Conservation (phyloP, 2,888 invertebrate species). For the Calliopum simillimum region DNA sequence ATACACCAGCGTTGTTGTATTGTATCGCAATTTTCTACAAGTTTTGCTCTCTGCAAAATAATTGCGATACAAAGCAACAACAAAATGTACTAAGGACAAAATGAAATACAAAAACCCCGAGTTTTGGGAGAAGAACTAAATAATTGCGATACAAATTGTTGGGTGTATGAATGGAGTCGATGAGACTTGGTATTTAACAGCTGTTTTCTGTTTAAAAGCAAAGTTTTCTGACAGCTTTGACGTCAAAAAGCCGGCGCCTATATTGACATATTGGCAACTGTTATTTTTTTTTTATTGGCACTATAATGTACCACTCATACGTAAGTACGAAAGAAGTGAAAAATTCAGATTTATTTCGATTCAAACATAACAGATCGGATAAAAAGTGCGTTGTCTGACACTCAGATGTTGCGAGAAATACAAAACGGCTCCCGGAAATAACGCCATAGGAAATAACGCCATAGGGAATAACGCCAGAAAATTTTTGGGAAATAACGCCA, state of each 20-base stretch:
- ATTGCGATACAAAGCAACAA: slow-evolving; percentile 55
- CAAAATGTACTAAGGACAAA: slow-evolving; percentile 21
- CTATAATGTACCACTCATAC: too few relatives aligned
- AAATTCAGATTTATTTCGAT: too few relatives aligned
- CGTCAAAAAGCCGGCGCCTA: slow-evolving; percentile 58
- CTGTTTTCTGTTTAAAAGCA: slow-evolving; percentile 13
- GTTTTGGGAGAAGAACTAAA: background rate
- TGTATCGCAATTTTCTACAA: slow-evolving; percentile 59
- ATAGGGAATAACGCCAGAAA: too few relatives aligned
- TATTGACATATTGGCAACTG: slow-evolving; percentile 55
- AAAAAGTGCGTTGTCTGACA: too few relatives aligned
- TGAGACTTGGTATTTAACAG: slow-evolving; percentile 2
- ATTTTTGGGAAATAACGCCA: too few relatives aligned
- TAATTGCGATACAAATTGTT: background rate
- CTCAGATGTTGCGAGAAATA: too few relatives aligned
- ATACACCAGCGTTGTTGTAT: slow-evolving; percentile 50
- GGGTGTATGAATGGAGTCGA: background rate
- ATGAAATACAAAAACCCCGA: background rate
- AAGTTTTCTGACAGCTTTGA: slow-evolving; percentile 25
- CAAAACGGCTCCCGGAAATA: too few relatives aligned
- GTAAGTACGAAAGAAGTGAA: too few relatives aligned
- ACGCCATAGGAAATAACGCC: too few relatives aligned
- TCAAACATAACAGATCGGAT: too few relatives aligned
- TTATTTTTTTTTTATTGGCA: too few relatives aligned
- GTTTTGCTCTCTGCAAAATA: slow-evolving; percentile 42